Evolutionary conservation across 2,888 invertebrate species (phyloP).

Genomic region (Zaprionus bogoriensis): DNA sequence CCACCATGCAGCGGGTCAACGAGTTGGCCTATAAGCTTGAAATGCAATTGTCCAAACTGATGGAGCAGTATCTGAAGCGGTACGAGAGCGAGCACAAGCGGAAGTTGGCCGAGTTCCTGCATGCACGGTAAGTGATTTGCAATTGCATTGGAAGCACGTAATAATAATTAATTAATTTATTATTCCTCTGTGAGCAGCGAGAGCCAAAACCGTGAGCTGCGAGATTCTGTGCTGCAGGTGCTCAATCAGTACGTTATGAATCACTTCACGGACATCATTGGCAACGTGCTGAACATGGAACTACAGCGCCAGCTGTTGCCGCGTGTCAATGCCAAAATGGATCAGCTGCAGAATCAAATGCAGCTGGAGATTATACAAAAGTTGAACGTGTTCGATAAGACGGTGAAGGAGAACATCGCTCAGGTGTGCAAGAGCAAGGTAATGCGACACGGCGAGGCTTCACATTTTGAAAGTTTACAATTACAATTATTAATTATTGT

Average conservation of each 20-base stretch:
- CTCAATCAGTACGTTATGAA: slow-evolving; percentile 84
- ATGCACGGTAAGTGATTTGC: slow-evolving; percentile 69
- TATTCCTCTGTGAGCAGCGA: slow-evolving; percentile 73
- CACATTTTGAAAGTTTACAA: no score
- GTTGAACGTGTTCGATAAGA: slow-evolving; percentile 88
- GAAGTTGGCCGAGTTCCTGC: slow-evolving; percentile 79
- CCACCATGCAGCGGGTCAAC: slow-evolving; percentile 46
- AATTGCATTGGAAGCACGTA: background rate
- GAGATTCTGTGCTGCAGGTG: slow-evolving; percentile 84
- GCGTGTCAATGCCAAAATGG: slow-evolving; percentile 86
- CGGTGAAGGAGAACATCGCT: slow-evolving; percentile 90
- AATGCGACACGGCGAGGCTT: slow-evolving; percentile 46
- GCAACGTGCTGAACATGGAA: slow-evolving; percentile 85
- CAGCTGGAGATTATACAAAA: slow-evolving; percentile 89
- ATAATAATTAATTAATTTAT: background rate
- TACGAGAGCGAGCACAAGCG: slow-evolving; percentile 81
- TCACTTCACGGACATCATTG: slow-evolving; percentile 84
- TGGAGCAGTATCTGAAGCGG: slow-evolving; percentile 82
- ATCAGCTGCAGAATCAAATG: slow-evolving; percentile 84
- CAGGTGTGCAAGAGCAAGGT: slow-evolving; percentile 92
- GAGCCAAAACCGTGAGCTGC: slow-evolving; percentile 83
- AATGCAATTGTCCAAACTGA: slow-evolving; percentile 79
- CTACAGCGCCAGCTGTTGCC: slow-evolving; percentile 84
- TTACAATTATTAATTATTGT: no score
- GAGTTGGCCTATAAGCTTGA: slow-evolving; percentile 81